Conservation (phyloP, 2,888 invertebrate genomes). For the Chrysomela aeneicollis region DNA sequence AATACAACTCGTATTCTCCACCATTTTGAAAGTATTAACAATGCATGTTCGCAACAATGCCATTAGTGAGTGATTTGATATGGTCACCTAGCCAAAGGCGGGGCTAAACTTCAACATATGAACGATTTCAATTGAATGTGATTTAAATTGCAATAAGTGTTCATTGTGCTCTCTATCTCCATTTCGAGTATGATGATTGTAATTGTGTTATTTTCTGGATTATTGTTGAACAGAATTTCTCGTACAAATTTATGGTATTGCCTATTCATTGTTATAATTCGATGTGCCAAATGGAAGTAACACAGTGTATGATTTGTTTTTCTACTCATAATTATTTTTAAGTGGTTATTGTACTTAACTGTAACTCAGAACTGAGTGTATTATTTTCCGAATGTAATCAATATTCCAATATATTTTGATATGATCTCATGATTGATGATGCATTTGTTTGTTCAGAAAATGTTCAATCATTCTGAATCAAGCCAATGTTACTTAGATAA, state of each 20-base stretch:
- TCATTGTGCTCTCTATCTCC: slow-evolving; percentile 49
- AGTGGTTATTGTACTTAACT: slow-evolving; percentile 37
- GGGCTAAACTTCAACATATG: slow-evolving; percentile 34
- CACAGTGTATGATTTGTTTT: slow-evolving; percentile 33
- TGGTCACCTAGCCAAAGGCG: slow-evolving; percentile 44
- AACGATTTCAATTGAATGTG: slow-evolving; percentile 51
- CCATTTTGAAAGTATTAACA: slow-evolving; percentile 1
- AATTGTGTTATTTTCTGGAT: slow-evolving; percentile 26
- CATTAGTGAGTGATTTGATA: slow-evolving; percentile 34
- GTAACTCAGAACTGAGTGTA: slow-evolving; percentile 21
- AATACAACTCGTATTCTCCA: slow-evolving; percentile 14
- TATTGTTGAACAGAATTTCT: slow-evolving; percentile 17
- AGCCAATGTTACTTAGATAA: slow-evolving; percentile 5
- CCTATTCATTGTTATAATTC: slow-evolving; percentile 20
- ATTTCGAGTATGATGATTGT: no score
- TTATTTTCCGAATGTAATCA: slow-evolving; percentile 11
- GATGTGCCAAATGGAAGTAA: slow-evolving; percentile 51
- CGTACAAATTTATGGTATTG: slow-evolving; percentile 10
- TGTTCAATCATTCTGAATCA: slow-evolving; percentile 14
- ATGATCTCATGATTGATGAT: slow-evolving; percentile 29
- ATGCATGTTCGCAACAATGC: slow-evolving; percentile 9
- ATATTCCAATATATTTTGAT: slow-evolving; percentile 18
- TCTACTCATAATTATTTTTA: slow-evolving; percentile 28
- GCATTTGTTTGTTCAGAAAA: slow-evolving; percentile 23
- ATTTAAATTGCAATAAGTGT: slow-evolving; percentile 58